These are phyloP conservation scores for Rhagoletis pomonella DNA, from an alignment of 1,140 invertebrate genomes.

Conservation along the genomic window DNA sequence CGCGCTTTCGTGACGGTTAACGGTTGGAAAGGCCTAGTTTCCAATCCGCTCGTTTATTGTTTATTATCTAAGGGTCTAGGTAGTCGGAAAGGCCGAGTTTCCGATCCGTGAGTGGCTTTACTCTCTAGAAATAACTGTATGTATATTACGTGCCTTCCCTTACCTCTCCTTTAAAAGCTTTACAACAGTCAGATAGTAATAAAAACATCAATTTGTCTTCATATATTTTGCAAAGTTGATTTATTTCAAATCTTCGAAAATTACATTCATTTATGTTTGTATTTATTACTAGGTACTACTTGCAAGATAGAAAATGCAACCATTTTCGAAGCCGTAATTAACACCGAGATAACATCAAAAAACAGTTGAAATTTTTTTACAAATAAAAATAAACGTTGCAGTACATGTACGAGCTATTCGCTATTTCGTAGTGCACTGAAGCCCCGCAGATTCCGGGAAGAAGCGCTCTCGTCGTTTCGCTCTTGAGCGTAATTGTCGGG, in stretches of 20 bases:
- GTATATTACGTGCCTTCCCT: too few relatives aligned
- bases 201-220: not conserved
- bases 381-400: not conserved
- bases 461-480: not conserved
- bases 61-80: too few relatives aligned
- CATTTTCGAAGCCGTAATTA: slow-evolving; percentile 30
- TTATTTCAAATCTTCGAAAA: not conserved
- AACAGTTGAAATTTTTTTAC: slow-evolving; percentile 14
- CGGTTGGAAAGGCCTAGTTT: too few relatives aligned
- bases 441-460: not conserved
- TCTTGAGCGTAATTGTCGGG: slow-evolving; percentile 16
- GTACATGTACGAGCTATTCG: not conserved
- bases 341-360: not conserved
- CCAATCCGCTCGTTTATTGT: too few relatives aligned
- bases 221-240: not conserved
- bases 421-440: slow-evolving; percentile 24
- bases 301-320: not conserved
- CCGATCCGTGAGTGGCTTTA: too few relatives aligned
- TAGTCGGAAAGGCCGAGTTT: too few relatives aligned
- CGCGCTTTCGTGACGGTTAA: too few relatives aligned
- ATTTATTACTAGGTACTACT: not conserved
- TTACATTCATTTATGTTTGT: not conserved
- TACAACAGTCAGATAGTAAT: not conserved
- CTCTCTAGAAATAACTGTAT: too few relatives aligned
- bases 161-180: too few relatives aligned